phyloP scores from a whole-genome alignment of 2,113 vertebrate genomes.

The Dermatemys mawii region DNA sequence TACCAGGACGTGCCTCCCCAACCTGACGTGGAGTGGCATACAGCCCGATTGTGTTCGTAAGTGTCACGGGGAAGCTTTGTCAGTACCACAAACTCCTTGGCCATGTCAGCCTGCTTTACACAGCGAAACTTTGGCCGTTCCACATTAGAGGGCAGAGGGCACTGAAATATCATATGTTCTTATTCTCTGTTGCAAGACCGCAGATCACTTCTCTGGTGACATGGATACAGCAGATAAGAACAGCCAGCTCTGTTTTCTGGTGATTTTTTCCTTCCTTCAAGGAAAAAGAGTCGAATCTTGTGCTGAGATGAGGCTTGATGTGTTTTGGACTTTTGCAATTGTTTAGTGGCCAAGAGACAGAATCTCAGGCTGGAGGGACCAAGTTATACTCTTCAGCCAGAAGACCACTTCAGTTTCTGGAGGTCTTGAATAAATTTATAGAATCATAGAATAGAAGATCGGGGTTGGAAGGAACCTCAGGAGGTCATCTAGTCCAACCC shows the following conservation, averaged over 20 bases:
- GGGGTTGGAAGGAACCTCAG: no score
- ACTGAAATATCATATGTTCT: rapidly evolving
- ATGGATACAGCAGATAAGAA: rapidly evolving
- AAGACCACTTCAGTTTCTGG: neutral
- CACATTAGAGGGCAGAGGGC: neutral
- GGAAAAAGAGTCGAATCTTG: neutral
- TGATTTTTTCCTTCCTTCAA: neutral
- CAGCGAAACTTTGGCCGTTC: neutral
- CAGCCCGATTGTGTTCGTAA: slow-evolving; percentile 95
- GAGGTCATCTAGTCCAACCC: no score
- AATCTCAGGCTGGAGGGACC: neutral
- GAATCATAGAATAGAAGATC: no score
- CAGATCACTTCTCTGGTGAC: neutral
- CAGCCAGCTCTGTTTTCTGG: neutral
- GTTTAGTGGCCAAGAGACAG: neutral
- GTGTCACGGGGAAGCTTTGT: slow-evolving; percentile 32
- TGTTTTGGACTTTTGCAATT: neutral
- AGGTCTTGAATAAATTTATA: neutral
- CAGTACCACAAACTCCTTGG: rapidly evolving
- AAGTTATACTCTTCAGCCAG: neutral
- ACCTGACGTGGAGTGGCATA: slow-evolving; percentile 96
- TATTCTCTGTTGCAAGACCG: neutral
- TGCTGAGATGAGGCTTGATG: neutral
- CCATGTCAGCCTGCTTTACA: rapidly evolving
- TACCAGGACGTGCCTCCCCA: slow-evolving; percentile 94